Evolutionary conservation across 2,888 invertebrate species (phyloP).

Genomic region (Luperina testacea): DNA sequence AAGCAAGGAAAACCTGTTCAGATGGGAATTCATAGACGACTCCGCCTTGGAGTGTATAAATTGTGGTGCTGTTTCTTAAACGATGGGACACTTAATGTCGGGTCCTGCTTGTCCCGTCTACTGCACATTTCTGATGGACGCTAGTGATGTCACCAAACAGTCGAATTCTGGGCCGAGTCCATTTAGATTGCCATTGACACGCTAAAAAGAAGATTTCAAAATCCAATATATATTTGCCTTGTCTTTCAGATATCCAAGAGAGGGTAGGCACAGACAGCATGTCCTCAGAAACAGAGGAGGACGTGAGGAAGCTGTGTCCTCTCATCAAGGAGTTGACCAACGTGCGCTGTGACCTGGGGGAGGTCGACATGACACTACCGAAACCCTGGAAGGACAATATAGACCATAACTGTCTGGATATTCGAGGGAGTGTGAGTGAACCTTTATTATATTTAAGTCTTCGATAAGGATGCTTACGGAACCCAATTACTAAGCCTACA

Average conservation of each 20-base stretch:
- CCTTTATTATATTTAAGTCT: not conserved
- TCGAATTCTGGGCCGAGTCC: too few relatives aligned
- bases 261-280: conserved; percentile 80
- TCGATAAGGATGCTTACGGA: not conserved
- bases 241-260: conserved; percentile 78
- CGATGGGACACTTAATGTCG: too few relatives aligned
- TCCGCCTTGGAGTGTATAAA: too few relatives aligned
- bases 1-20: too few relatives aligned
- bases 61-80: too few relatives aligned
- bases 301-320: conserved; percentile 79
- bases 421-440: conserved; percentile 79
- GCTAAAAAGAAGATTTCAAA: not conserved
- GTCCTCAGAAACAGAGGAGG: conserved; percentile 85
- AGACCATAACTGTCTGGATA: conserved; percentile 84
- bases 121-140: too few relatives aligned
- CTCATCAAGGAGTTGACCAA: conserved; percentile 80
- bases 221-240: not conserved
- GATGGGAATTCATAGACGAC: too few relatives aligned
- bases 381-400: conserved; percentile 87
- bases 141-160: too few relatives aligned
- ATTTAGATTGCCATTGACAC: too few relatives aligned
- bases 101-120: too few relatives aligned
- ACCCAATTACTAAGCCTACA: not conserved
- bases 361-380: conserved; percentile 77
- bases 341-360: conserved; percentile 80